These are phyloP conservation scores for Aelia acuminata DNA, from an alignment of 2,888 invertebrate species.

Conservation along the genomic window DNA sequence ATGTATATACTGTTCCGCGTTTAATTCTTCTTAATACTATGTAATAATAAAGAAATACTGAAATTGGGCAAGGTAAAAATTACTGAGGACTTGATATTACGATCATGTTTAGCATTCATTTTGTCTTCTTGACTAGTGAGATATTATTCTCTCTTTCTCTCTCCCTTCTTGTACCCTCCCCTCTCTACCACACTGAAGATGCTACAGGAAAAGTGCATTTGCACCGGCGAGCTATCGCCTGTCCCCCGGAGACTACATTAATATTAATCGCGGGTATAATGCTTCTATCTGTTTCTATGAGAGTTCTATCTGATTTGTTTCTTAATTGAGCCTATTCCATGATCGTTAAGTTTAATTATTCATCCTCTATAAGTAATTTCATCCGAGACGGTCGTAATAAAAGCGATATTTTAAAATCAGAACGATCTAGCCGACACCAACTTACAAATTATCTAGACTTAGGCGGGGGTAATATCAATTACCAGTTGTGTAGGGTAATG, in stretches of 20 bases:
- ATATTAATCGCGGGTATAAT: slow-evolving; percentile 27
- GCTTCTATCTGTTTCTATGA: not conserved
- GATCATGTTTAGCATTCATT: slow-evolving; percentile 18
- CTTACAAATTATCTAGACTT: no score
- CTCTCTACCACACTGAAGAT: not conserved
- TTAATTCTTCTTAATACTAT: not conserved
- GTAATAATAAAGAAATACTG: not conserved
- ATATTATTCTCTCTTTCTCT: not conserved
- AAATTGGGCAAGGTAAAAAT: not conserved
- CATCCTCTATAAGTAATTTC: not conserved
- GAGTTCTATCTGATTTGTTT: slow-evolving; percentile 31
- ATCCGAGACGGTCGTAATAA: not conserved
- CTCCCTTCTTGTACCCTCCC: not conserved
- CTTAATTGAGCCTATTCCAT: slow-evolving; percentile 15
- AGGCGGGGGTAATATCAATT: no score
- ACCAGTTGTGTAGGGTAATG: no score
- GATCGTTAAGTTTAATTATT: slow-evolving; percentile 21
- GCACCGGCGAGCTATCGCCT: slow-evolving; percentile 33
- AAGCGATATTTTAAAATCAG: not conserved
- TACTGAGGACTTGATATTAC: not conserved
- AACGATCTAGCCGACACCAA: not conserved
- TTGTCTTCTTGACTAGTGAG: not conserved
- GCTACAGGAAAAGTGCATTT: slow-evolving; percentile 54
- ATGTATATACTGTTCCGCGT: no score
- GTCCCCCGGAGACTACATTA: not conserved